Conservation (phyloP, 2,797 vertebrate genomes). For the Florisuga fusca region DNA sequence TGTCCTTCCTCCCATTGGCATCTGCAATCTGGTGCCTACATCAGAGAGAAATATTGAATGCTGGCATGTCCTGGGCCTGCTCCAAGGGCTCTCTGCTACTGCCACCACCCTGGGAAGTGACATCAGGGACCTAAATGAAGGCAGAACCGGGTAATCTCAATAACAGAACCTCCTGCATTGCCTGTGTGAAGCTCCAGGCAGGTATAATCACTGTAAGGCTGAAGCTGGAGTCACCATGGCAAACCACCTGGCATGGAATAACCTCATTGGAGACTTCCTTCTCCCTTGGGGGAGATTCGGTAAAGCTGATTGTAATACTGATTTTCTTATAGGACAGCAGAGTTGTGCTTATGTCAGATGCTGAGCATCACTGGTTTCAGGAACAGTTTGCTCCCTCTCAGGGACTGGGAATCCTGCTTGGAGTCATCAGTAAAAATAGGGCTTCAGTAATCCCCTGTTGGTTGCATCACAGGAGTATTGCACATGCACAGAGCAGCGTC, state of each 20-base stretch:
- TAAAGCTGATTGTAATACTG: not conserved
- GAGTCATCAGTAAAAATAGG: not conserved
- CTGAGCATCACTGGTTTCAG: not conserved
- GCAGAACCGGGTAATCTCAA: not conserved
- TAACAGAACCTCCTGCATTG: not conserved
- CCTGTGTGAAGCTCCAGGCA: not conserved
- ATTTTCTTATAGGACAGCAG: not conserved
- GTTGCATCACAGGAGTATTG: not conserved
- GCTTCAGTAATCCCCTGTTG: not conserved
- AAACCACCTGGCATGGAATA: not conserved
- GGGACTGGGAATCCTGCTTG: not conserved
- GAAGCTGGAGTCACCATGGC: not conserved
- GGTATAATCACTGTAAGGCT: not conserved
- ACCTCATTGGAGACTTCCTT: not conserved
- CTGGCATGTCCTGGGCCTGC: not conserved
- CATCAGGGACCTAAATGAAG: not conserved
- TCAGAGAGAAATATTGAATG: not conserved
- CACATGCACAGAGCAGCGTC: rapidly evolving
- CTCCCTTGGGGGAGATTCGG: not conserved
- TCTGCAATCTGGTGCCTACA: not conserved
- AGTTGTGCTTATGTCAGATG: not conserved
- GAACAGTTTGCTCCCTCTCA: not conserved
- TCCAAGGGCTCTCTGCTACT: not conserved
- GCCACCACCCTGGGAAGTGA: not conserved
- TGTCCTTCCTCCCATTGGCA: not conserved